Evolutionary conservation across 2,797 vertebrate genomes (phyloP), one percentile per base, ranked within the genome.

Genomic region (Oryzias dopingdopingensis): DNA sequence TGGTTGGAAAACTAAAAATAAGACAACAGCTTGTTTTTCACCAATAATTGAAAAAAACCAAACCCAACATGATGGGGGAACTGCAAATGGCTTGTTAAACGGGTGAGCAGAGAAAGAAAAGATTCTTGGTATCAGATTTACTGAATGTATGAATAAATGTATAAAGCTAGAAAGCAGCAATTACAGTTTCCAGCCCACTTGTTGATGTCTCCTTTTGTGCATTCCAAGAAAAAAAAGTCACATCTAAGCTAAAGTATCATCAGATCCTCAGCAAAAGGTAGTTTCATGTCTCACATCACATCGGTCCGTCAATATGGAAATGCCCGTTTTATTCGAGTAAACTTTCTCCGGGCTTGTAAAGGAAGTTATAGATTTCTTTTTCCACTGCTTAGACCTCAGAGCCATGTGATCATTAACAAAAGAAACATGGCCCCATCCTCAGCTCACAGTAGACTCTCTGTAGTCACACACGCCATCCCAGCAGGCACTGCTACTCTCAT

Each of bases 401-500:
- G 42, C 44, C 56, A 59, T 74, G 67, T 76, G 67, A 80, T 22
- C 14, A 3, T 65, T 48, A 32, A 59, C 24, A 13, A 67, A 70
- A 48, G 60, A 62, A 70, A 68, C 5, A 47, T 76, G 65, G 66
- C 78, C 54, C 70, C 49, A 37, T 55, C 59, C 10, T 48, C 58
- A 49, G 62, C 10, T 10, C 55, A 72, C 73, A 79, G 80, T 72
- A 68, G 79, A 73, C 69, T 61, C 43, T 83, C 77, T 80, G 67
- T 75, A 67, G 76, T 77, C 74, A 59, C 74, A 76, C 75, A 67
- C 76, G 65, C 70, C 77, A 76, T 84, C 85, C 54, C 74, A 70
- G 72, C 67, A 70, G 70, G 56, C 72, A 81, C 90, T 91, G 89
- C 81, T 90, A 85, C 86, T 84, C 85, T 90, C 90, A 90, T 91